phyloP scores from a whole-genome alignment of 2,888 invertebrate genomes.

The Heliconius erato region DNA sequence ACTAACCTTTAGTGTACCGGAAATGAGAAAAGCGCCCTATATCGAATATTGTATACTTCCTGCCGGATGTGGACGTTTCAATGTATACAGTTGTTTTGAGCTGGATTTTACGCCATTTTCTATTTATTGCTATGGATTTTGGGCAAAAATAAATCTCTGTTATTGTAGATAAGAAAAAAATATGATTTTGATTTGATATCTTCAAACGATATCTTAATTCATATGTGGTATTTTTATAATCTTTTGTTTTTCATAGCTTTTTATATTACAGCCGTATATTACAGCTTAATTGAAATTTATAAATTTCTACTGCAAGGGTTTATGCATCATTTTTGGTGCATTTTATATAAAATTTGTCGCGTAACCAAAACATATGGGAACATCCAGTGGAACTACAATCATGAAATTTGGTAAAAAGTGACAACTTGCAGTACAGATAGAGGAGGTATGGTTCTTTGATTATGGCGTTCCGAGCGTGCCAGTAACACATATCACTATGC shows the following conservation, averaged over 20 bases:
- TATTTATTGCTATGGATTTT: conserved; percentile 3
- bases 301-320: no score
- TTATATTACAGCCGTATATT: background rate
- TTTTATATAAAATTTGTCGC: no score
- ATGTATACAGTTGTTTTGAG: conserved; percentile 38
- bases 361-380: no score
- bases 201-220: background rate
- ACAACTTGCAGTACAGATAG: no score
- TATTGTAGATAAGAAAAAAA: background rate
- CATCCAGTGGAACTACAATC: no score
- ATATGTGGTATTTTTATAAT: background rate
- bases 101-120: conserved; percentile 26
- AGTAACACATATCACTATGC: no score
- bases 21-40: conserved; percentile 35
- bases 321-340: no score
- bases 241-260: background rate
- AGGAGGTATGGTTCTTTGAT: no score
- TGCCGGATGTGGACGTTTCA: conserved; percentile 39
- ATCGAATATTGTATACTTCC: conserved; percentile 32
- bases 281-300: no score
- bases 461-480: no score
- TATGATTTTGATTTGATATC: background rate
- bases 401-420: no score
- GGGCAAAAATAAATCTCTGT: conserved; percentile 7
- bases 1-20: conserved; percentile 32